Base-by-base conservation (phyloP, 2,888 invertebrate species). In the Ophion ventricosus region DNA sequence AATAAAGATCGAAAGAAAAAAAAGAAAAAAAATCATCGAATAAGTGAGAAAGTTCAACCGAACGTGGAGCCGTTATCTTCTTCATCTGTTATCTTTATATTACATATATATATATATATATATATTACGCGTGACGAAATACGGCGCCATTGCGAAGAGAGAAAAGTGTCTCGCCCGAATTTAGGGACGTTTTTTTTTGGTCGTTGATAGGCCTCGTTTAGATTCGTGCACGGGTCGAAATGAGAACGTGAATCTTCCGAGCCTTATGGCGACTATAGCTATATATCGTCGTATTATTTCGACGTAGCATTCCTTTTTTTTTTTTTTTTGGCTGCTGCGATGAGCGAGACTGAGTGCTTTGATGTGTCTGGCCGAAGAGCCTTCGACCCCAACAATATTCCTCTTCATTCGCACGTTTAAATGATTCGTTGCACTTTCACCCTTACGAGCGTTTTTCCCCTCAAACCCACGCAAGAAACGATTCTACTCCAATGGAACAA, bases 221-320 rank as follows among this genome's bases (percentile, higher is more conserved):
- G 35, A 29, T 40, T 56, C 8, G 10, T 3, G 20, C 25, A 57
- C 1, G 76, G 67, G 49, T 61, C 49, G 29, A 43, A 56, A 61
- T 7, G 69, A 69, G 61, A 61, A 69, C 77, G 69, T 67, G 69
- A 61, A 61, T 61, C 43, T 78, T 20, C 61, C 77, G n/a, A 40
- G 76, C 35, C 25, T 25, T 59, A 29, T n/a, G n/a, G 69, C 59
- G 61, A 69, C 43, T 2, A n/a, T n/a, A 20, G 49, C 40, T 8
- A 23, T 64, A 64, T 54, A 56, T 20, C 64, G 54, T 56, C 11
- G 11, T 66, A 40, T 67, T 57, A n/a, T 67, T 59, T 67, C 8
- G 23, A 20, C 35, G 29, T 25, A 40, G 14, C 64, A 49, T 64
- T 67, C 40, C n/a, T n/a, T n/a, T n/a, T n/a, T n/a, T n/a, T n/a